phyloP scores from a whole-genome alignment of 1,140 invertebrate genomes.

The Aricia agestis region DNA sequence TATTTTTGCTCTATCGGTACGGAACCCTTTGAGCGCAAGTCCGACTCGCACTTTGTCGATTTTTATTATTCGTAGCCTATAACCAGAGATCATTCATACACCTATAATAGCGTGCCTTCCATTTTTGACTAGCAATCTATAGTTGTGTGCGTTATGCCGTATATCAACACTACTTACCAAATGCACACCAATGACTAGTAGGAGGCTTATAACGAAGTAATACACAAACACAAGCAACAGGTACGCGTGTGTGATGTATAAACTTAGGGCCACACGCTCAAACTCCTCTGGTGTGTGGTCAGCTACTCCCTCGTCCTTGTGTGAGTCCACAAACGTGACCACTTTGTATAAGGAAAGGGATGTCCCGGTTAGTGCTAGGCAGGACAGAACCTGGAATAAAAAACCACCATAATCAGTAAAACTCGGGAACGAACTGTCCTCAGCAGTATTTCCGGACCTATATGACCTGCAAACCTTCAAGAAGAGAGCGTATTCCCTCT shows the following conservation, averaged over 20 bases:
- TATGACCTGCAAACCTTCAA: no score
- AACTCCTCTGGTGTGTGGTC: conserved; percentile 44
- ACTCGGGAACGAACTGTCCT: no score
- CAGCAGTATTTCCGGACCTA: no score
- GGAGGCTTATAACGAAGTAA: conserved; percentile 46
- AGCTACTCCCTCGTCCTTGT: conserved; percentile 28
- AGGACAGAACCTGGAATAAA: conserved; percentile 42
- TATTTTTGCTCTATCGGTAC: no score
- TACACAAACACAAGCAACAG: conserved; percentile 50
- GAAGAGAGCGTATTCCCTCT: no score
- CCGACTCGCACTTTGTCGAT: no score
- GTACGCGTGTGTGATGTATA: conserved; percentile 53
- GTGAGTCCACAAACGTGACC: conserved; percentile 37
- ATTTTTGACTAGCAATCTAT: no score
- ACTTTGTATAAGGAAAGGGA: conserved; percentile 48
- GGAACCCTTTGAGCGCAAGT: no score
- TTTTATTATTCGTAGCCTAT: no score
- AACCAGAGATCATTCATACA: no score
- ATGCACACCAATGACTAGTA: conserved; percentile 57
- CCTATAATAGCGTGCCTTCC: no score
- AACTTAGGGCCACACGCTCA: conserved; percentile 34
- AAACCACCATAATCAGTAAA: conserved; percentile 12
- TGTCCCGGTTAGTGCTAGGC: conserved; percentile 30
- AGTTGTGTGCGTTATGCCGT: no score
- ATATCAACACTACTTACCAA: conserved; percentile 42